Base-by-base conservation (phyloP, 2,888 invertebrate species). In the Sesia apiformis region DNA sequence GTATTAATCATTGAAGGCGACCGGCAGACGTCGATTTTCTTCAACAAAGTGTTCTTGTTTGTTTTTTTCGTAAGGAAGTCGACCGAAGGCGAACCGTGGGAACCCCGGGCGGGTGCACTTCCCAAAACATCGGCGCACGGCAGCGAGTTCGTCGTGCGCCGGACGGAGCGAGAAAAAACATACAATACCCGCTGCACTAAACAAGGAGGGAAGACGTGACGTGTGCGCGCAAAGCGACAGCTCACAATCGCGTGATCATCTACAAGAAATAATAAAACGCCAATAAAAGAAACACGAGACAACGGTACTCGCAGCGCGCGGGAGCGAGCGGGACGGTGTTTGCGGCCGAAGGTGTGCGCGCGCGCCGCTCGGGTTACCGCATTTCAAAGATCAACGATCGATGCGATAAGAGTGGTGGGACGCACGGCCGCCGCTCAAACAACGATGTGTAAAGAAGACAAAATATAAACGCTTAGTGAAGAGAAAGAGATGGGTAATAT, bases 91-190 rank as follows among this genome's bases (percentile, higher is more conserved):
- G 83, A 83, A 90, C 88, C 90, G 90, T 90, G 90, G 90, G 90
- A 90, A 90, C 86, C 84, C 57, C 83, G 82, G 84, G 83, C 90
- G 87, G 90, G 89, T 89, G 90, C 90, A 88, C 90, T 90, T 90
- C 90, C 90, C 90, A 90, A 90, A 90, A 90, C 90, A 89, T 87
- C 88, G 85, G 81, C 86, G 87, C 87, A 87, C 87, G 85, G 86
- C 88, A 85, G 86, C 87, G 76, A 77, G 78, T 72, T 76, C 79
- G 84, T 85, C 87, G 83, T 83, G 84, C 84, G 86, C 84, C 82
- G 78, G 67, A 59, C 59, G 53, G 65, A 84, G 65, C 59, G 81
- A 78, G 80, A 85, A 51, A 53, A 65, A 66, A 58, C 51, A 78
- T 71, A 55, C 60, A 7, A 50, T 51, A 39, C 41, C 52, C 43